These are phyloP conservation scores for Cyanistes caeruleus DNA, from an alignment of 2,113 vertebrate species.

Conservation along the genomic window DNA sequence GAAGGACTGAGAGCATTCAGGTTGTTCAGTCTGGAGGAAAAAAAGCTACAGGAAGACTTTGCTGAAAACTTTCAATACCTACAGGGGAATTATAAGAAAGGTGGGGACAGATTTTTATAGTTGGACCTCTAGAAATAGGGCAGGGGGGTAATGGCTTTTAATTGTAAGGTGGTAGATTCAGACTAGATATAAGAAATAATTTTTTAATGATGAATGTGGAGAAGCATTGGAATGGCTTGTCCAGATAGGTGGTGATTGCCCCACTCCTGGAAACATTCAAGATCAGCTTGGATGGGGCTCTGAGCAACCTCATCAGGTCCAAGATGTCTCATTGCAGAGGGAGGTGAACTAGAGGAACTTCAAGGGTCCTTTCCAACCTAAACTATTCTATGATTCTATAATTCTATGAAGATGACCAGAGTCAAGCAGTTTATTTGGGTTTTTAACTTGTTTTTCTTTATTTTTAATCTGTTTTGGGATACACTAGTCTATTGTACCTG, in stretches of 20 bases:
- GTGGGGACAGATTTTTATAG: neutral
- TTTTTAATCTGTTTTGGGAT: neutral
- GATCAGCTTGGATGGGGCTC: neutral
- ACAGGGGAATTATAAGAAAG: neutral
- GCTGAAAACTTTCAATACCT: neutral
- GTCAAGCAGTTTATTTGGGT: neutral
- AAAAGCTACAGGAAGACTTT: neutral
- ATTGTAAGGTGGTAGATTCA: neutral
- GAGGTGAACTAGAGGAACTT: neutral
- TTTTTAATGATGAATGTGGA: neutral
- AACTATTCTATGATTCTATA: neutral
- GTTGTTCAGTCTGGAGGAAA: neutral
- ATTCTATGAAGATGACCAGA: neutral
- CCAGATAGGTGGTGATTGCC: neutral
- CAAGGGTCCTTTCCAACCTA: neutral
- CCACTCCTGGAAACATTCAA: neutral
- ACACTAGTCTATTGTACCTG: neutral
- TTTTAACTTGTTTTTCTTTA: neutral
- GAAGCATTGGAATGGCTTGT: neutral
- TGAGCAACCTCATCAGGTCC: neutral
- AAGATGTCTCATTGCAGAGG: neutral
- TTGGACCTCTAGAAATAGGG: neutral
- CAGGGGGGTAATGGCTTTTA: accelerated
- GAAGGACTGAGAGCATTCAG: neutral
- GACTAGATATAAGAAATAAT: neutral